Conservation (phyloP, 2,888 invertebrate genomes). For the Hirtodrosophila duncani region DNA sequence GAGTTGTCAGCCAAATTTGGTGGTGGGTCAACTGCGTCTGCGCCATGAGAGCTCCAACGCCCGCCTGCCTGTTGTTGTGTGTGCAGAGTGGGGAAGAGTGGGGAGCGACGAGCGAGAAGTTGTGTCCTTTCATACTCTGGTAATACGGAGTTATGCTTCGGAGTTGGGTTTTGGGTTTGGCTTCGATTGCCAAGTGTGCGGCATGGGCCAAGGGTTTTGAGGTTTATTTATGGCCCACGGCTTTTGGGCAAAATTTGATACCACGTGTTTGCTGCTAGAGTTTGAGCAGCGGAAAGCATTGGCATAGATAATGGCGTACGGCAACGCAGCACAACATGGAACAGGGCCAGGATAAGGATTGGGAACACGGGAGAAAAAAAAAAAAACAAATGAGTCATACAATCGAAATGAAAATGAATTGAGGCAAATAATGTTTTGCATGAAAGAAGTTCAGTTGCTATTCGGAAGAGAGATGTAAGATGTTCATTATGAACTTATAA, state of each 20-base stretch:
- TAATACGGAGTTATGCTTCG: slow-evolving; percentile 3
- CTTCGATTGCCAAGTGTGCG: slow-evolving; percentile 42
- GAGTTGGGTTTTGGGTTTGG: slow-evolving; percentile 2
- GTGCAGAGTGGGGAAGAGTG: slow-evolving; percentile 1
- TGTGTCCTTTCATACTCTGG: no score
- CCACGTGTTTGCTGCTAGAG: slow-evolving; percentile 53
- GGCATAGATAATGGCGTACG: slow-evolving; percentile 66
- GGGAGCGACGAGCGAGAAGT: slow-evolving; percentile 1
- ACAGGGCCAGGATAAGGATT: neutral
- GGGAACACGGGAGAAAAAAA: neutral
- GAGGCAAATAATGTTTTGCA: no score
- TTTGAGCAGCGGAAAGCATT: slow-evolving; percentile 50
- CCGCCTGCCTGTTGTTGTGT: slow-evolving; percentile 19
- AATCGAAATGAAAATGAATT: slow-evolving; percentile 25
- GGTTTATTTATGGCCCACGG: slow-evolving; percentile 72
- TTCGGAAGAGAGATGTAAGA: no score
- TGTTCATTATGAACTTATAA: no score
- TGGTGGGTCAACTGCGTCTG: slow-evolving; percentile 57
- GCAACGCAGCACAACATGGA: neutral
- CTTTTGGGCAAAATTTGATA: slow-evolving; percentile 56
- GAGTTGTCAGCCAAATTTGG: slow-evolving; percentile 47
- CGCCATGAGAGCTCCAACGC: slow-evolving; percentile 49
- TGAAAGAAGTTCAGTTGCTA: no score
- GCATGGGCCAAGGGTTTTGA: slow-evolving; percentile 40
- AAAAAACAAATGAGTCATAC: slow-evolving; percentile 37